Conservation (phyloP, 2,797 vertebrate species). For the Parambassis ranga region DNA sequence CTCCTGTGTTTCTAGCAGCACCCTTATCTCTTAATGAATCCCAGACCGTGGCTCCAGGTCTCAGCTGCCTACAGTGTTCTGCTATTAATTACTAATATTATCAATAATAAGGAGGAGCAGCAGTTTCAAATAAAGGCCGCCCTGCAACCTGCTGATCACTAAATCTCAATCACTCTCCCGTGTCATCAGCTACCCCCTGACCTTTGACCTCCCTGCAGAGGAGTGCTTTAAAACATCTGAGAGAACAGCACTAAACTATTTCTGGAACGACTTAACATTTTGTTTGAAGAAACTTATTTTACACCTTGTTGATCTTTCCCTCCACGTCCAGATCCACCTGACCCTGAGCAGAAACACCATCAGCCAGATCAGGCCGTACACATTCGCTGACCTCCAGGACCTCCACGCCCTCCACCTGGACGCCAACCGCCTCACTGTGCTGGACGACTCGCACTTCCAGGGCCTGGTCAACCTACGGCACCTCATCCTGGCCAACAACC, state of each 20-base stretch:
- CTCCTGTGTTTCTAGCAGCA: not conserved
- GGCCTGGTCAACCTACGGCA: slow-evolving; percentile 91
- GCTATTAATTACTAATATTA: slow-evolving; percentile 2
- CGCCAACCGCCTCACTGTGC: slow-evolving; percentile 86
- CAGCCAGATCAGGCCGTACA: slow-evolving; percentile 85
- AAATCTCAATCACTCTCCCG: no score
- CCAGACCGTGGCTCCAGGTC: no score
- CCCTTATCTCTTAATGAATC: not conserved
- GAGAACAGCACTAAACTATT: not conserved
- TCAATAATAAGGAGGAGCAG: not conserved
- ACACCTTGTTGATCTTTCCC: not conserved
- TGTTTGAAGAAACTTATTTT: no score
- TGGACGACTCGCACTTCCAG: slow-evolving; percentile 87
- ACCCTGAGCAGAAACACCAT: slow-evolving; percentile 92
- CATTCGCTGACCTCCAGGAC: slow-evolving; percentile 89
- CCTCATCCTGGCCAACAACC: slow-evolving; percentile 97
- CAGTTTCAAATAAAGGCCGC: no score
- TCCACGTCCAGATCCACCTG: slow-evolving; percentile 80
- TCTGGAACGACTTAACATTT: no score
- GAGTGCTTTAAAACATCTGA: no score
- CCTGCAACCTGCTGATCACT: not conserved
- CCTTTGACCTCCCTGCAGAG: slow-evolving; percentile 5
- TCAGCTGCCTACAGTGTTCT: not conserved
- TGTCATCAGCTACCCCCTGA: not conserved
- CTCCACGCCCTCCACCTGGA: slow-evolving; percentile 90